A percentile compares a stretch with the other conserved stretches of the same genome.
Conservation (phyloP, 2,113 vertebrate species). For the Coptodon rendalli region DNA sequence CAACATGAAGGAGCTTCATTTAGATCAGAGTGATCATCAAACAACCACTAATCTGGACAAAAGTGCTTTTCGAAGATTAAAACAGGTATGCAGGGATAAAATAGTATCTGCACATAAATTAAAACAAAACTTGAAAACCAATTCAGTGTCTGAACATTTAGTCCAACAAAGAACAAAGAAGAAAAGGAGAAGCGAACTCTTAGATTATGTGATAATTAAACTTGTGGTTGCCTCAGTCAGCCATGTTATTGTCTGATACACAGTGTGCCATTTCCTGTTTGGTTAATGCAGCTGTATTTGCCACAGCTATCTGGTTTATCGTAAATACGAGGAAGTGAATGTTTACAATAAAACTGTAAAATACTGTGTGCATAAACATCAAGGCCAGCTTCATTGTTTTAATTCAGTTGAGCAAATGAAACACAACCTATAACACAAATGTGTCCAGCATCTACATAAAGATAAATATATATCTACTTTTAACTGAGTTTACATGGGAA, state of each 20-base stretch:
- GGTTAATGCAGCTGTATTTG: background rate
- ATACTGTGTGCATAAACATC: background rate
- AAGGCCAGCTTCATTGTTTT: background rate
- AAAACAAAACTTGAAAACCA: background rate
- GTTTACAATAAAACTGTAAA: background rate
- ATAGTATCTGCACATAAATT: background rate
- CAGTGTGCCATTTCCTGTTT: background rate
- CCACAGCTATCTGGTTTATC: background rate
- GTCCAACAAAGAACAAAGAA: background rate
- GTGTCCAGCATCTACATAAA: background rate
- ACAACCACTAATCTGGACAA: background rate
- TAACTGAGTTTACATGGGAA: background rate
- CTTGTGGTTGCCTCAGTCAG: background rate
- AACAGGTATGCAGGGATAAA: background rate
- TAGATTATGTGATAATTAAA: too few relatives aligned
- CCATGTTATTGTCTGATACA: background rate
- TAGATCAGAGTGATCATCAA: background rate
- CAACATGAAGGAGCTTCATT: background rate
- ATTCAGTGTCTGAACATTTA: background rate
- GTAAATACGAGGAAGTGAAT: background rate
- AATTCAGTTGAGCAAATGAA: background rate
- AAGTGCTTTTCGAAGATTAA: background rate
- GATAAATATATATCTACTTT: background rate
- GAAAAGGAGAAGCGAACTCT: background rate
- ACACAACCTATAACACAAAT: accelerated